Conservation (phyloP, 2,888 invertebrate genomes). For the Melitaea athalia region DNA sequence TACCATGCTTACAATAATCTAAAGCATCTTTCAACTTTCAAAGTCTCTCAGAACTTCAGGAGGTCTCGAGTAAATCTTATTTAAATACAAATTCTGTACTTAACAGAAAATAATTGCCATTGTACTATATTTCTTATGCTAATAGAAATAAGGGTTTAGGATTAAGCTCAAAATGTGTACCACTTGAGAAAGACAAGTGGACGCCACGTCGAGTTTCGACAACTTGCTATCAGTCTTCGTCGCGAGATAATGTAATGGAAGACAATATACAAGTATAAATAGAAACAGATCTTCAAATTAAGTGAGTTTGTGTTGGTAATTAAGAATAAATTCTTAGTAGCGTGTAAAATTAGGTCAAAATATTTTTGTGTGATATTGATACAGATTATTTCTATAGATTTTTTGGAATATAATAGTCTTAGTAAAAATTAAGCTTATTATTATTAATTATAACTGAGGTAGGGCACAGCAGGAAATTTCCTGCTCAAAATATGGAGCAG, state of each 20-base stretch:
- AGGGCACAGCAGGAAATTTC: too few relatives aligned
- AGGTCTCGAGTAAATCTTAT: neutral
- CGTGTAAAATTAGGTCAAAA: too few relatives aligned
- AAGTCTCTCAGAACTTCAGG: conserved; percentile 2
- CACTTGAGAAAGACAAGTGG: conserved; percentile 12
- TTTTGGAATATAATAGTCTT: too few relatives aligned
- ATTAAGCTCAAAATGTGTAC: neutral
- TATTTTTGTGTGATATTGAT: too few relatives aligned
- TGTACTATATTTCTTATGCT: neutral
- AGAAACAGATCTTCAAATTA: conserved; percentile 8
- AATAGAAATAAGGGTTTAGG: neutral
- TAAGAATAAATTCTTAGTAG: neutral
- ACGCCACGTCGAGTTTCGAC: conserved; percentile 18
- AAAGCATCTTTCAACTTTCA: conserved; percentile 6
- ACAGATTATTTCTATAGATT: too few relatives aligned
- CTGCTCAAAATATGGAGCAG: too few relatives aligned
- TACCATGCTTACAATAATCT: neutral
- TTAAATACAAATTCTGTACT: neutral
- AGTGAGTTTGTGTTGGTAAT: neutral
- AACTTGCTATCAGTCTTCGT: conserved; percentile 25
- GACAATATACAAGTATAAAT: conserved; percentile 6
- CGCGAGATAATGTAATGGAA: conserved; percentile 22
- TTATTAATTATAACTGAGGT: too few relatives aligned
- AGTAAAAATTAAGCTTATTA: too few relatives aligned
- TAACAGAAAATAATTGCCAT: neutral